These are phyloP conservation scores for Poeciliopsis paucimaculata DNA, from an alignment of 2,797 vertebrate genomes.

Conservation along the genomic window DNA sequence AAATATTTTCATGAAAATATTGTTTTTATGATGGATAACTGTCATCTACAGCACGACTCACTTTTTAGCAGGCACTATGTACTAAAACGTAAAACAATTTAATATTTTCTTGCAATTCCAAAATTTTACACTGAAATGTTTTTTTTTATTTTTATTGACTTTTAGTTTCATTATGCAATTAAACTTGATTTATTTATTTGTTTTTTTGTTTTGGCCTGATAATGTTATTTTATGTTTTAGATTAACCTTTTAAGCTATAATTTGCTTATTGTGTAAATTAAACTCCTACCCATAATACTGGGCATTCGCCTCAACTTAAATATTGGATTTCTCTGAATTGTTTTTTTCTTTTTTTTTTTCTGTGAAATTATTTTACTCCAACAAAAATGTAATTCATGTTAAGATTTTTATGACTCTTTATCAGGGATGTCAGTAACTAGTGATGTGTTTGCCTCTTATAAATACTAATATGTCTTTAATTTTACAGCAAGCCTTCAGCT, in stretches of 20 bases:
- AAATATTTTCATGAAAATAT: neutral
- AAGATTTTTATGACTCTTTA: neutral
- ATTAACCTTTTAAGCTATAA: neutral
- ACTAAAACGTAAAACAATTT: neutral
- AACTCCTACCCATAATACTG: neutral
- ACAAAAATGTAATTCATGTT: neutral
- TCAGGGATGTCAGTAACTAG: neutral
- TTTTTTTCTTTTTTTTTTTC: neutral
- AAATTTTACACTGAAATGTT: neutral
- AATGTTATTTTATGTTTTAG: neutral
- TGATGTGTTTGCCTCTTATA: neutral
- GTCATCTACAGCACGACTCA: neutral
- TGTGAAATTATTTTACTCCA: neutral
- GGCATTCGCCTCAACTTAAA: neutral
- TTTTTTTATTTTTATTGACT: neutral
- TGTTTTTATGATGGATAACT: neutral
- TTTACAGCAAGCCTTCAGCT: constrained; percentile 70
- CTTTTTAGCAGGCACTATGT: neutral
- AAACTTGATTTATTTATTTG: neutral
- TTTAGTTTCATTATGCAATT: neutral
- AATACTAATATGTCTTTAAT: neutral
- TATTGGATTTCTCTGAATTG: neutral
- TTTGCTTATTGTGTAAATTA: neutral
- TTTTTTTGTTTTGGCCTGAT: neutral
- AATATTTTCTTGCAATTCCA: neutral